Evolutionary conservation across 2,113 vertebrate genomes (phyloP).

Genomic region (Mohoua ochrocephala): DNA sequence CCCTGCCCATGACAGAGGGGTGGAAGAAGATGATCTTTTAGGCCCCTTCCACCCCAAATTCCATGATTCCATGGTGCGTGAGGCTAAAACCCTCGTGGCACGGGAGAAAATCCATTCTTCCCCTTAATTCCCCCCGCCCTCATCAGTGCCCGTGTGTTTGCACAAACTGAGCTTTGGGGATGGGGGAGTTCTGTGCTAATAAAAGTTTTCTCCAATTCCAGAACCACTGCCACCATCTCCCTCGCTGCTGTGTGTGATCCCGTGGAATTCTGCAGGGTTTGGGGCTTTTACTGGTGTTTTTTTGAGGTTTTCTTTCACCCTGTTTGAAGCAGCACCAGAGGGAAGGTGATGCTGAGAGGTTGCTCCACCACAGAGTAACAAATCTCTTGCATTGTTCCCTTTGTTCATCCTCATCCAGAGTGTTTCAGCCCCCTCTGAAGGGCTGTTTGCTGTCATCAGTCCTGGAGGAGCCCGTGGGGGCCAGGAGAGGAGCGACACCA

Average conservation of each 20-base stretch:
- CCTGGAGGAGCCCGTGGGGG: slow-evolving; percentile 9
- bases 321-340: not conserved
- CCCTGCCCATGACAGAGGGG: not conserved
- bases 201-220: not conserved
- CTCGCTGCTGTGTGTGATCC: accelerated
- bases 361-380: not conserved
- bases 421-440: not conserved
- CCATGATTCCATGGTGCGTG: not conserved
- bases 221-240: accelerated
- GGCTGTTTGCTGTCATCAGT: slow-evolving; percentile 51
- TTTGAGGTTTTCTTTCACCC: not conserved
- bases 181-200: accelerated
- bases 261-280: not conserved
- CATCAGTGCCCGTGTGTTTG: not conserved
- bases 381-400: not conserved
- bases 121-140: not conserved
- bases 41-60: not conserved
- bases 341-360: not conserved
- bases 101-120: not conserved
- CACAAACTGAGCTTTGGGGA: not conserved
- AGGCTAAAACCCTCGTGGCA: not conserved
- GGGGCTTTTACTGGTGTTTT: not conserved
- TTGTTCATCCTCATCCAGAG: not conserved
- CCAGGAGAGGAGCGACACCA: not conserved
- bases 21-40: not conserved